These are phyloP conservation scores for Aplodontia rufa DNA, from an alignment of 2,113 vertebrate genomes.

Conservation along the genomic window DNA sequence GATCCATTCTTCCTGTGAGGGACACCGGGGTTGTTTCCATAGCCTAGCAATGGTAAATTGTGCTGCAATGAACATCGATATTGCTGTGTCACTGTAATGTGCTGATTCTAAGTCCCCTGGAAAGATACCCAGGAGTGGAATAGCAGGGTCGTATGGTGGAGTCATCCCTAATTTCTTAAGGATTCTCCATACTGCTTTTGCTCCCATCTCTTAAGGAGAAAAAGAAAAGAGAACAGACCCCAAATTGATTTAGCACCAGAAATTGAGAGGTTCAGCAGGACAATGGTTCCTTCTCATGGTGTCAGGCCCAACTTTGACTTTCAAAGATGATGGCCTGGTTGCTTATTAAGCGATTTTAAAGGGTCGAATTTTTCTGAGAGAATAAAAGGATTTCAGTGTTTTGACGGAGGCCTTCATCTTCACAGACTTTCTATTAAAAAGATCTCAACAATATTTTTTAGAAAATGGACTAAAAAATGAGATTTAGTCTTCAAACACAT, in stretches of 20 bases:
- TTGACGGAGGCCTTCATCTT: neutral
- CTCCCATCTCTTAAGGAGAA: too few relatives aligned
- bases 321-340: neutral
- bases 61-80: too few relatives aligned
- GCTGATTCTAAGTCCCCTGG: too few relatives aligned
- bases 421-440: neutral
- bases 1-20: too few relatives aligned
- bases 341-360: neutral
- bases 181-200: too few relatives aligned
- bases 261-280: neutral
- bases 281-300: neutral
- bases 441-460: neutral
- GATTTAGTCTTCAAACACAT: neutral
- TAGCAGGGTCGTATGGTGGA: too few relatives aligned
- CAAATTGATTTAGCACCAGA: neutral
- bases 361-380: slow-evolving; percentile 19
- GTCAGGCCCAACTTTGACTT: neutral
- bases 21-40: too few relatives aligned
- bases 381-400: slow-evolving; percentile 1
- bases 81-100: too few relatives aligned
- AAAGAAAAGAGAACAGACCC: neutral
- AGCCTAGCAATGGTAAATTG: too few relatives aligned
- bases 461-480: neutral
- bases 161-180: too few relatives aligned
- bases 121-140: too few relatives aligned